Evolutionary conservation across 1,140 invertebrate species (phyloP), one percentile per base, ranked within the genome.

Genomic region (Ephestia elutella): DNA sequence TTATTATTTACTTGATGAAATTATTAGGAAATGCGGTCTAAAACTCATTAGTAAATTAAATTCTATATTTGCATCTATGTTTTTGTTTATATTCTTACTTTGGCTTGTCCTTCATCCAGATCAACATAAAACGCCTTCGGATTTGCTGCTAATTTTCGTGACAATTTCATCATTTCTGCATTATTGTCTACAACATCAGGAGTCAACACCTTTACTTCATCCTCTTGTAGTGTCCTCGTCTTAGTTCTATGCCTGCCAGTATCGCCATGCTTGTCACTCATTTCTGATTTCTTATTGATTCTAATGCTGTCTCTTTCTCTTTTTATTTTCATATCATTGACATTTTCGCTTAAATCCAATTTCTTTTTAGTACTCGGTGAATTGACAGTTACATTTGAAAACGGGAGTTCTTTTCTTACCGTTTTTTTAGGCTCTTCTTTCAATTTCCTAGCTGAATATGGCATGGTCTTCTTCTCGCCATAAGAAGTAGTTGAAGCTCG

Each of bases 101-200:
- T 69, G 18, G 61, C 20, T 13, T 66, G 58, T 19, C 21, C 21
- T n/a, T 65, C 73, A 21, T 81, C 73, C 0, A 89, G 62, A 57
- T 82, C 74, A 7, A 89, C 68, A 56, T 71, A 89, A 73, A 86
- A 89, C 2, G 80, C 75, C 63, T 89, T 88, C 0, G 86, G 80
- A 50, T 86, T 69, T 5, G 82, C 86, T 8, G 57, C 69, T n/a
- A 86, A 58, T 49, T 71, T 80, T 2, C 65, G 65, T 0, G 76
- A 66, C 32, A 82, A 70, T 56, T 82, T 82, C 0, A 71, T 32
- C 74, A 87, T 80, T 54, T 79, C 80, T 5, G 59, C 56, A 60
- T 82, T 83, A 66, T 82, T 82, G 56, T 86, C 82, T 0, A 81
- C 66, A 10, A 49, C 62, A 15, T 84, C 75, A n/a, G 73, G 59